These are phyloP conservation scores for Lymantria monacha DNA, from an alignment of 2,888 invertebrate genomes.

Conservation along the genomic window DNA sequence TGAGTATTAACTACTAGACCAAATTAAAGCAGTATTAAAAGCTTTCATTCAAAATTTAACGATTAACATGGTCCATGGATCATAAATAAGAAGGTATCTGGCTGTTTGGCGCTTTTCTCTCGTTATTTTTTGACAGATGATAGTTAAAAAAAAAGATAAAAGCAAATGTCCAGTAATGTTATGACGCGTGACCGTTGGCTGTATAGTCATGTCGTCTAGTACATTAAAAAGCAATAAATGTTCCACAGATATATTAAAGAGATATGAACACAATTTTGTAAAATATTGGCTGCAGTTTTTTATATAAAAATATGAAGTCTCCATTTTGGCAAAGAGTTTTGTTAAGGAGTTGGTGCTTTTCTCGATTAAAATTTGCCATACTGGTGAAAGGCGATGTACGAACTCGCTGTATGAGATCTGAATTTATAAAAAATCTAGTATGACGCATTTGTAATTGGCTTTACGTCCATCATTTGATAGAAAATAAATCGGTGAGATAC, in stretches of 20 bases:
- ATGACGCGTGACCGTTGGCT: conserved; percentile 57
- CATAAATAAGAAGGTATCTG: conserved; percentile 24
- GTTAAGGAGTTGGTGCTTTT: no score
- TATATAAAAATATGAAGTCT: conserved; percentile 36
- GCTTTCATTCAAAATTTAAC: conserved; percentile 22
- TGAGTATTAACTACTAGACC: conserved; percentile 8
- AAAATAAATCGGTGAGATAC: no score
- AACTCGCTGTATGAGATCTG: no score
- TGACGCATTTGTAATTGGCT: no score
- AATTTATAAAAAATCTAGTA: no score
- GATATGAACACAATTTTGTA: conserved; percentile 42
- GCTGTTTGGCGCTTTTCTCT: conserved; percentile 46
- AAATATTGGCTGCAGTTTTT: conserved; percentile 46
- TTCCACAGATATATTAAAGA: conserved; percentile 45
- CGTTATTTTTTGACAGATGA: conserved; percentile 55
- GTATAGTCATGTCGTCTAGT: conserved; percentile 58
- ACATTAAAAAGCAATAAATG: conserved; percentile 70
- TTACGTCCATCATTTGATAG: no score
- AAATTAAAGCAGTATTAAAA: conserved; percentile 23
- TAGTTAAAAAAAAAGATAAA: conserved; percentile 58
- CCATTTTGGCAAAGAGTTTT: no score
- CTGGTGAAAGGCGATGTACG: no score
- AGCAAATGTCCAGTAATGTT: conserved; percentile 48
- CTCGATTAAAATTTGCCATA: no score
- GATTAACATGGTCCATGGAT: conserved; percentile 21